phyloP scores from a whole-genome alignment of 2,888 invertebrate genomes.

The Eumacrocentrus americanus region DNA sequence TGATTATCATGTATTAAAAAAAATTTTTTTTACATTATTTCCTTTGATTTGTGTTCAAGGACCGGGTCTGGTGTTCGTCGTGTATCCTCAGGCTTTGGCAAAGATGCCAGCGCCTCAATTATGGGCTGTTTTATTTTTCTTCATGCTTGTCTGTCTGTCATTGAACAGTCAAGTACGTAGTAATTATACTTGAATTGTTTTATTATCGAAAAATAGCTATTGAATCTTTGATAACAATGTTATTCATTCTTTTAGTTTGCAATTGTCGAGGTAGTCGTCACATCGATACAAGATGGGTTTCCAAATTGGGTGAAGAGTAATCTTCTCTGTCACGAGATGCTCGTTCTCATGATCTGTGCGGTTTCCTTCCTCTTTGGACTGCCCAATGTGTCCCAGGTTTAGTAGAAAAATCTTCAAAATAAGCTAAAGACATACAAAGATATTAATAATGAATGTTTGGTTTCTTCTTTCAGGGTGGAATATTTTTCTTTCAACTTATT shows the following conservation, averaged over 20 bases:
- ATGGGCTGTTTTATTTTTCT: conserved; percentile 90
- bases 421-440: background rate
- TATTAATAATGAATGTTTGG: conserved; percentile 8
- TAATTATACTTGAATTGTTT: conserved; percentile 18
- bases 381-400: conserved; percentile 84
- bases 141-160: conserved; percentile 86
- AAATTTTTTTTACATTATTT: conserved; percentile 1
- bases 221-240: conserved; percentile 11
- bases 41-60: conserved; percentile 63
- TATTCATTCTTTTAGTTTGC: conserved; percentile 75
- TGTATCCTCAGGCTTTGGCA: conserved; percentile 89
- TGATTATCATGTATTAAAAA: background rate
- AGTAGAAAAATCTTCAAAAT: conserved; percentile 32
- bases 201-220: no score
- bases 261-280: conserved; percentile 92
- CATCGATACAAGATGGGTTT: conserved; percentile 92
- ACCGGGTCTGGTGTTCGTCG: conserved; percentile 88
- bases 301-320: conserved; percentile 83
- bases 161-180: conserved; percentile 84
- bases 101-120: conserved; percentile 91
- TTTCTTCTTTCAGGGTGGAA: conserved; percentile 73
- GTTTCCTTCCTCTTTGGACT: conserved; percentile 84
- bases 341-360: conserved; percentile 82
- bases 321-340: conserved; percentile 83
- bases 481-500: conserved; percentile 89